These are phyloP conservation scores for Astreopora myriophthalma DNA, from an alignment of 64 coral and sea anemone species.

Conservation along the genomic window DNA sequence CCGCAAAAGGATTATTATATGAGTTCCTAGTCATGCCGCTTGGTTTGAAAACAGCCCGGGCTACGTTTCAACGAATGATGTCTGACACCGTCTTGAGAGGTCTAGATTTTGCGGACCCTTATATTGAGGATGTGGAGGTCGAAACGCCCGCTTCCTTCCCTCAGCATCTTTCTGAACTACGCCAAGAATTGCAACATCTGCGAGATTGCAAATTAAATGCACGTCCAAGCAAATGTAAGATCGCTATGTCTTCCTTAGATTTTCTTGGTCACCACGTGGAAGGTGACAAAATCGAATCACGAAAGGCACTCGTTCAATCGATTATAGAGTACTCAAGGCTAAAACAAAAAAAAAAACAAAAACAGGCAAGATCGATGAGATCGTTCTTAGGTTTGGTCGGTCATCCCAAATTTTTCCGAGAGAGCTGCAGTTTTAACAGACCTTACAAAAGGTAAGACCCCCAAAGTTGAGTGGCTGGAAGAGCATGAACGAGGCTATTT, in stretches of 20 bases:
- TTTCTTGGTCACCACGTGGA: not conserved
- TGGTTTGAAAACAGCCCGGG: constrained; percentile 50
- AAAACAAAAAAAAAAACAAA: not conserved
- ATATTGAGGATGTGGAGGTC: no score
- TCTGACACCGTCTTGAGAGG: not conserved
- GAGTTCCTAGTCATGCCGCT: constrained; percentile 56
- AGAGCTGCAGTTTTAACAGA: not conserved
- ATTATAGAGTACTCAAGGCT: not conserved
- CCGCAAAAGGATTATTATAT: constrained; percentile 39
- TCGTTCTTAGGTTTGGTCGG: no score
- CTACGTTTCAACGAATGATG: constrained; percentile 77
- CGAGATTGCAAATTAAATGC: not conserved
- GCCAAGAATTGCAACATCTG: no score
- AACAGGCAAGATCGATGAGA: no score
- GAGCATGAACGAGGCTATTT: no score
- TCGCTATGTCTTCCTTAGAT: not conserved
- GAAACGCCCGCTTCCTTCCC: not conserved
- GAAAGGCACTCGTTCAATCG: no score
- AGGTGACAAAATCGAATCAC: no score
- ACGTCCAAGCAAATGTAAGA: not conserved
- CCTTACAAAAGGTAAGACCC: not conserved
- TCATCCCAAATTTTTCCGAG: no score
- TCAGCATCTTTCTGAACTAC: not conserved
- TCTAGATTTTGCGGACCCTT: not conserved
- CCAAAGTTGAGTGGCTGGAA: no score